Conservation (phyloP, 2,113 vertebrate species). For the Rynchops niger region DNA sequence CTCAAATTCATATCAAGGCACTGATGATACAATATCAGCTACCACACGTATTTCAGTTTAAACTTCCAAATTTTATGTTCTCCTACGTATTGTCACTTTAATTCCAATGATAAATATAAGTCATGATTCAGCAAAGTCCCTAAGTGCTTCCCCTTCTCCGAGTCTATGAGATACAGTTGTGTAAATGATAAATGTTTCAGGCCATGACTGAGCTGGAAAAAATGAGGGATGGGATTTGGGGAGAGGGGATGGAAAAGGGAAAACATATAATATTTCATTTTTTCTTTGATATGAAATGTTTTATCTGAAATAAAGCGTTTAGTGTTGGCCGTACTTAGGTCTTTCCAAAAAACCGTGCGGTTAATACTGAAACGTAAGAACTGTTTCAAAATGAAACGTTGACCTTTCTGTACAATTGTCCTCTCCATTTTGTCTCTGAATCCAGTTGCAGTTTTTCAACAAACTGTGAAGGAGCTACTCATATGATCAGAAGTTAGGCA, state of each 20-base stretch:
- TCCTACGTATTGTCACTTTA: neutral
- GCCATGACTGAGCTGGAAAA: neutral
- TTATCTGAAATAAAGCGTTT: neutral
- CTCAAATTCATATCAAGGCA: neutral
- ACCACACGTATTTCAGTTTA: neutral
- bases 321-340: neutral
- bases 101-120: neutral
- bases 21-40: neutral
- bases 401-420: neutral
- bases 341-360: neutral
- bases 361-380: neutral
- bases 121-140: neutral
- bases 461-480: conserved; percentile 4
- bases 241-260: neutral
- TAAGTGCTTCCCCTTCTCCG: neutral
- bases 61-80: neutral
- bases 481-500: conserved; percentile 35
- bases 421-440: neutral
- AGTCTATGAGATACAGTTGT: neutral
- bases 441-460: neutral
- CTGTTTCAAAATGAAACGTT: neutral
- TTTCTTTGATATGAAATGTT: neutral
- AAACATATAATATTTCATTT: neutral
- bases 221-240: neutral
- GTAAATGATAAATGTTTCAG: neutral